Conservation (phyloP, 2,113 vertebrate species). For the Callionymus lyra region DNA sequence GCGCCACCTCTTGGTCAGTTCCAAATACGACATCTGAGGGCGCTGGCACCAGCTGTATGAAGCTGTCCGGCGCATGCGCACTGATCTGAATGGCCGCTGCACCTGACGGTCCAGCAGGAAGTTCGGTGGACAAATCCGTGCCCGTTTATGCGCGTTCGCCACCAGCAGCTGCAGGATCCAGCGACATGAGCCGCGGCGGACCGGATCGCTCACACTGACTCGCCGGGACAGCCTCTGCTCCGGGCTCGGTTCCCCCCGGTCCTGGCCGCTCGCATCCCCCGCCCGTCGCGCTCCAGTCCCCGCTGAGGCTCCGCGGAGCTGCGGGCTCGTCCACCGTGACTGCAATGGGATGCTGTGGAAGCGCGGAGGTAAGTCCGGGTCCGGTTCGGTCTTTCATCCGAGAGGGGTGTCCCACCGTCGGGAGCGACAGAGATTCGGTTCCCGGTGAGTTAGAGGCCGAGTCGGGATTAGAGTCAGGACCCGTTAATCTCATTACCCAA, state of each 20-base stretch:
- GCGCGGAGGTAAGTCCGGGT: slow-evolving; percentile 65
- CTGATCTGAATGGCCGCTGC: slow-evolving; percentile 64
- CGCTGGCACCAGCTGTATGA: slow-evolving; percentile 8
- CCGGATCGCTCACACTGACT: slow-evolving; percentile 28
- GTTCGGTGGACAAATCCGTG: slow-evolving; percentile 60
- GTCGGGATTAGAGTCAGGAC: slow-evolving; percentile 37
- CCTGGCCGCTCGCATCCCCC: slow-evolving; percentile 32
- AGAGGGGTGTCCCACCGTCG: slow-evolving; percentile 13
- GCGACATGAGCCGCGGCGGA: slow-evolving; percentile 20
- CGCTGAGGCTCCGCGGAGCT: slow-evolving; percentile 33
- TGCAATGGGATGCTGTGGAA: slow-evolving; percentile 77
- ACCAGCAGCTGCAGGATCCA: slow-evolving; percentile 38
- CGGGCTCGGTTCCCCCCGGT: slow-evolving; percentile 21
- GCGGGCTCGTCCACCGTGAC: slow-evolving; percentile 52
- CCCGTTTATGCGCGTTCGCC: slow-evolving; percentile 50
- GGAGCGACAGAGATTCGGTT: slow-evolving; percentile 3
- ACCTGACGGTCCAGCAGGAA: slow-evolving; percentile 68
- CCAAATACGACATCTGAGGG: slow-evolving; percentile 8
- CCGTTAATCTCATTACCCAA: slow-evolving; percentile 47
- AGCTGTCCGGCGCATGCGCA: slow-evolving; percentile 50
- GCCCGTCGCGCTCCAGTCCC: slow-evolving; percentile 48
- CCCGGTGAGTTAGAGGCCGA: slow-evolving; percentile 22
- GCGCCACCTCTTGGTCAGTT: slow-evolving; percentile 14
- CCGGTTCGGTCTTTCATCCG: slow-evolving; percentile 2
- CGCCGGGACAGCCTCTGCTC: slow-evolving; percentile 24